These are phyloP conservation scores for Gavialis gangeticus DNA, from an alignment of 2,113 vertebrate genomes.

Conservation along the genomic window DNA sequence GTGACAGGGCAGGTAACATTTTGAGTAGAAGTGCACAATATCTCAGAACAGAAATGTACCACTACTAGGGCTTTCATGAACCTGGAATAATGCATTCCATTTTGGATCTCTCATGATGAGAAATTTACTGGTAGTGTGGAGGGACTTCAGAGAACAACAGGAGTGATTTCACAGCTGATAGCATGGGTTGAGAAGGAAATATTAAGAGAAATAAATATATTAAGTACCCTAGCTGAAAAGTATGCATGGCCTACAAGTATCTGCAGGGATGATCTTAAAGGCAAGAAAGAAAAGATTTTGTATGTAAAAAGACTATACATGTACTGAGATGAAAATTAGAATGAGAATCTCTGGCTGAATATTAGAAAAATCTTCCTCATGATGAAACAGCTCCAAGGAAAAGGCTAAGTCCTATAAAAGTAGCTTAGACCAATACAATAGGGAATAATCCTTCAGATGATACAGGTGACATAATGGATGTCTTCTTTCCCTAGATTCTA, in stretches of 20 bases:
- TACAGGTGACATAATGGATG: background rate
- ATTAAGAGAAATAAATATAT: background rate
- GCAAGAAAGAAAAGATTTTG: background rate
- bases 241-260: background rate
- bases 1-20: background rate
- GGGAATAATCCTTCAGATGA: background rate
- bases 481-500: background rate
- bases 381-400: background rate
- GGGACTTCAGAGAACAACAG: background rate
- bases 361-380: background rate
- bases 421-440: rapidly evolving
- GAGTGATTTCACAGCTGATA: background rate
- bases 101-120: background rate
- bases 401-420: background rate
- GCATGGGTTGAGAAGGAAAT: background rate
- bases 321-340: background rate
- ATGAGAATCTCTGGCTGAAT: background rate
- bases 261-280: background rate
- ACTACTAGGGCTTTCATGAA: background rate
- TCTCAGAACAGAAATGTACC: background rate
- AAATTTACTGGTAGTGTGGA: background rate
- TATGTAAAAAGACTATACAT: background rate
- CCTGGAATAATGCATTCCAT: background rate
- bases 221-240: background rate
- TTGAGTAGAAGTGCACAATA: background rate